These are phyloP conservation scores for Tribolium madens DNA, from an alignment of 1,140 invertebrate genomes.

Conservation along the genomic window DNA sequence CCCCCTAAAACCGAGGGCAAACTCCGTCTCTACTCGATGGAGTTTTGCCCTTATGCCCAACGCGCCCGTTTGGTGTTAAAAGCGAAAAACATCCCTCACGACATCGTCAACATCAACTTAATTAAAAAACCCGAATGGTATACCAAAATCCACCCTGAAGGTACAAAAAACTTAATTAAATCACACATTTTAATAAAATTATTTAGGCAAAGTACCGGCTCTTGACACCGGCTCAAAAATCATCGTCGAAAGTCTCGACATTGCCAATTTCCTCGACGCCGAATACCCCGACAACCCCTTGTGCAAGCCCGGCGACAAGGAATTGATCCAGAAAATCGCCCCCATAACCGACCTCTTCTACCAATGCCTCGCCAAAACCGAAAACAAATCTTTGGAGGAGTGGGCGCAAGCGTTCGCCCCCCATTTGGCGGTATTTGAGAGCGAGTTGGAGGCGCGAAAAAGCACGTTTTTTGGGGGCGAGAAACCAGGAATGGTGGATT, in stretches of 20 bases:
- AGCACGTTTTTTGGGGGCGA: slow-evolving; percentile 77
- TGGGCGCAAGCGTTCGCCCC: slow-evolving; percentile 62
- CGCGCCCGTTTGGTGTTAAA: slow-evolving; percentile 83
- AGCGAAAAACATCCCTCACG: slow-evolving; percentile 87
- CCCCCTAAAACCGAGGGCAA: slow-evolving; percentile 75
- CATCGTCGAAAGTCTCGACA: slow-evolving; percentile 85
- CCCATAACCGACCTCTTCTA: slow-evolving; percentile 61
- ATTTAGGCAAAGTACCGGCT: slow-evolving; percentile 82
- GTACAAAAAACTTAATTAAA: slow-evolving; percentile 28
- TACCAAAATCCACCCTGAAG: slow-evolving; percentile 71
- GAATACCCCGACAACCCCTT: slow-evolving; percentile 87
- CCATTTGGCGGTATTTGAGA: slow-evolving; percentile 75
- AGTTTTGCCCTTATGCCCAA: slow-evolving; percentile 92
- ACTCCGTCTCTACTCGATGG: slow-evolving; percentile 87
- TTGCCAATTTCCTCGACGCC: slow-evolving; percentile 83
- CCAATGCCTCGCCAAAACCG: slow-evolving; percentile 49
- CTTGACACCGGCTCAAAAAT: slow-evolving; percentile 73
- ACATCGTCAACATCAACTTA: slow-evolving; percentile 87
- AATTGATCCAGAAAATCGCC: slow-evolving; percentile 78
- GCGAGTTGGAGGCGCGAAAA: slow-evolving; percentile 73
- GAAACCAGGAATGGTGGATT: slow-evolving; percentile 83
- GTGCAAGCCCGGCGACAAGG: slow-evolving; percentile 80
- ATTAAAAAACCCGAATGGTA: slow-evolving; percentile 88
- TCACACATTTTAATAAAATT: background rate
- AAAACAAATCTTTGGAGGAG: slow-evolving; percentile 55